Evolutionary conservation across 2,888 invertebrate genomes (phyloP).

Genomic region (Dasysyrphus albostriatus): DNA sequence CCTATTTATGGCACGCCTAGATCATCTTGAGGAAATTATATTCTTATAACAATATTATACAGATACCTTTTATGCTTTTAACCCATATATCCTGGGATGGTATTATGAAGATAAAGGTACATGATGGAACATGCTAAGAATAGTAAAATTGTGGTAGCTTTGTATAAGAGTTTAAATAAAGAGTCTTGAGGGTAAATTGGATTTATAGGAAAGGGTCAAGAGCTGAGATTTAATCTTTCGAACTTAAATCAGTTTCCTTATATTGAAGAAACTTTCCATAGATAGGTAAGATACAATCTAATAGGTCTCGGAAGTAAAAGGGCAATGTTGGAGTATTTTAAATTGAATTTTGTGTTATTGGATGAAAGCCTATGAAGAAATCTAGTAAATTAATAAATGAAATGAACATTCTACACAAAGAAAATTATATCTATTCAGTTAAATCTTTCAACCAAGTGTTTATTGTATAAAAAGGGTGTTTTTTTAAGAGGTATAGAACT

Average conservation of each 20-base stretch:
- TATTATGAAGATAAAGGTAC: not conserved
- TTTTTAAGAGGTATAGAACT: too few species aligned
- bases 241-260: slow-evolving; percentile 24
- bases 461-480: too few species aligned
- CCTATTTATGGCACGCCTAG: slow-evolving; percentile 60
- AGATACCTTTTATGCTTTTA: slow-evolving; percentile 51
- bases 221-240: slow-evolving; percentile 51
- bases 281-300: not conserved
- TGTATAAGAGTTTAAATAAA: slow-evolving; percentile 16
- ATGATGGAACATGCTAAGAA: slow-evolving; percentile 10
- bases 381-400: too few species aligned
- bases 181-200: slow-evolving; percentile 48
- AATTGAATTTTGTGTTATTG: slow-evolving; percentile 14
- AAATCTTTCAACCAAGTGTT: too few species aligned
- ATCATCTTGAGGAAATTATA: slow-evolving; percentile 49
- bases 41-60: slow-evolving; percentile 14
- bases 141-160: slow-evolving; percentile 36
- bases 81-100: not conserved
- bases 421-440: too few species aligned
- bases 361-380: too few species aligned
- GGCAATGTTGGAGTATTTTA: not conserved
- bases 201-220: slow-evolving; percentile 60
- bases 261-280: not conserved
- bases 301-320: not conserved
- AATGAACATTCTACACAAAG: too few species aligned